Base-by-base conservation (phyloP, 1,140 invertebrate genomes). In the Zophobas morio region DNA sequence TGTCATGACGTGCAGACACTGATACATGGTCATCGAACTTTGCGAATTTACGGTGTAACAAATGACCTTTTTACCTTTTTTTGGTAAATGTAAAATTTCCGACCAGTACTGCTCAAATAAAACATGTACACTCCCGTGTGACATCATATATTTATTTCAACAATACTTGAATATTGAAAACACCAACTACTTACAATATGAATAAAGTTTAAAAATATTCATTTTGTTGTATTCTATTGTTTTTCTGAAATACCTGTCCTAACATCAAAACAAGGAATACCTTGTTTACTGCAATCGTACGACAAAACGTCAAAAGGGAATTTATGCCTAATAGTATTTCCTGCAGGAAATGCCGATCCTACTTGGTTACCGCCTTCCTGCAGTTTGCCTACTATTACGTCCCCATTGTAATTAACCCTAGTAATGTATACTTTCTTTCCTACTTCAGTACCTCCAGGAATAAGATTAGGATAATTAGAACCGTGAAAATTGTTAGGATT, bases 401-500 rank as follows among this genome's bases (percentile, higher is more conserved):
- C 20, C n/a, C 42, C 42, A 66, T 66, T 33, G 37, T 39, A n/a
- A 34, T 32, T 42, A 40, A 66, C 60, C n/a, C 60, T 46, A 20
- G 37, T 39, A 66, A 66, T 40, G 6, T 66, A 46, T 1, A 66
- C 37, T 6, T 66, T 40, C 33, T 66, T 39, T 4, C 60, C 60
- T 2, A 66, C 60, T 66, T 66, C 60, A 66, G n/a, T 66, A 3
- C 60, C 60, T 20, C 60, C 60, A 42, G 60, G 60, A 4, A 66
- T 66, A 8, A 66, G 42, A 36, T 66, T 66, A 6, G n/a, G 39
- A 5, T 66, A n/a, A 2, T 1, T 1, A 66, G 40, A 66, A 8
- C 42, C n/a, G 39, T 66, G 37, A 33, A 66, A 66, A 20, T 66
- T 39, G 20, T 47, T n/a, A 66, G 20, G 20, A 20, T 39, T 66